Evolutionary conservation across 2,888 invertebrate genomes (phyloP).

Genomic region (Notodonta ziczac): DNA sequence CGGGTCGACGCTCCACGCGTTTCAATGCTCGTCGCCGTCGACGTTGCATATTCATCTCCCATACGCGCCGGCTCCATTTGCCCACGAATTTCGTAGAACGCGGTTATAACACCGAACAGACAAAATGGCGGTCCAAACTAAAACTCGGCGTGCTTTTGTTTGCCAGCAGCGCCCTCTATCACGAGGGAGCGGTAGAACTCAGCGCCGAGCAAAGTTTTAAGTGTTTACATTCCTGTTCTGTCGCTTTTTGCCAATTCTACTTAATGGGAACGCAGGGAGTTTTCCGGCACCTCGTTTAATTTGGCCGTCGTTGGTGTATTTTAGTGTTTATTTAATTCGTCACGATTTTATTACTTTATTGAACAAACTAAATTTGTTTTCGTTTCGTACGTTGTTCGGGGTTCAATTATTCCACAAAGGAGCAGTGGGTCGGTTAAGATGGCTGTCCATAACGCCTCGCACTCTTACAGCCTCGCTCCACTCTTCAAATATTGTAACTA

Average conservation of each 20-base stretch:
- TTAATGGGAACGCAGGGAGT: conserved; percentile 74
- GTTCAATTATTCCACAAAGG: conserved; percentile 17
- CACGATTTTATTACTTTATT: conserved; percentile 50
- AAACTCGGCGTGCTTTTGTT: conserved; percentile 74
- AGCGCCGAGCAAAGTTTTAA: conserved; percentile 75
- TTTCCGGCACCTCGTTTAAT: conserved; percentile 74
- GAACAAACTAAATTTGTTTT: conserved; percentile 38
- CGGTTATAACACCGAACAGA: conserved; percentile 69
- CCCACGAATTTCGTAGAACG: conserved; percentile 60
- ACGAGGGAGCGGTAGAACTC: conserved; percentile 63
- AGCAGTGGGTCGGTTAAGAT: conserved; percentile 4
- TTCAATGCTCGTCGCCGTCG: conserved; percentile 47
- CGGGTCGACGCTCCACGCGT: conserved; percentile 45
- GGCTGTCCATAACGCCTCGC: conserved; percentile 4
- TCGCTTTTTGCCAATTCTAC: conserved; percentile 80
- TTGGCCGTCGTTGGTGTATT: conserved; percentile 59
- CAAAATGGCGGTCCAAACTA: conserved; percentile 68
- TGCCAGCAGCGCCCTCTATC: conserved; percentile 74
- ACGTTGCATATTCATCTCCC: conserved; percentile 76
- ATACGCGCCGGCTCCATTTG: conserved; percentile 55
- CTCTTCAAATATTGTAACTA: conserved; percentile 3
- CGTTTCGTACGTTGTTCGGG: conserved; percentile 23
- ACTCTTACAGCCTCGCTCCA: conserved; percentile 1
- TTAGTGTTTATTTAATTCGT: conserved; percentile 69
- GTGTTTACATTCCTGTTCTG: conserved; percentile 82